phyloP scores from a whole-genome alignment of 2,888 invertebrate species.

The Hypercompe scribonia region DNA sequence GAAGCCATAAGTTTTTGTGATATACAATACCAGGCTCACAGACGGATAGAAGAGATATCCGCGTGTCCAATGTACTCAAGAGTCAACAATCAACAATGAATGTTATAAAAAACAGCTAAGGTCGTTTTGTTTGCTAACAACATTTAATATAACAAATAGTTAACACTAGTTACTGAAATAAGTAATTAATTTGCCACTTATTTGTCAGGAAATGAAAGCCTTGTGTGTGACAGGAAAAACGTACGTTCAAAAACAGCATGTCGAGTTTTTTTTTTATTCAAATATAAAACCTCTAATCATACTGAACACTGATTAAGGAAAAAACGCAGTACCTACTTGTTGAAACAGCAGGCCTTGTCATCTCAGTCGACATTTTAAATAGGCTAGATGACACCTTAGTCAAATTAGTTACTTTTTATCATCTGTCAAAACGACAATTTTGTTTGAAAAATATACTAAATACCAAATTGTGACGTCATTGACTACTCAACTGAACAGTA shows the following conservation, averaged over 20 bases:
- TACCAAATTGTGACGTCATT: too few relatives aligned
- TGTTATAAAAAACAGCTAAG: slow-evolving; percentile 43
- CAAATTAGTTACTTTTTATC: too few relatives aligned
- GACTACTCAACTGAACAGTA: too few relatives aligned
- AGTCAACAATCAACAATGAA: slow-evolving; percentile 32
- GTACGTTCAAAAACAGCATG: background rate
- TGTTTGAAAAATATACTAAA: too few relatives aligned
- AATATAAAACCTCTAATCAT: background rate
- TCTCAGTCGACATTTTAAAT: background rate
- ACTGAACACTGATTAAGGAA: background rate
- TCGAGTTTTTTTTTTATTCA: background rate
- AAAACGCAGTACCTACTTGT: background rate
- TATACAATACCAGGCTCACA: slow-evolving; percentile 34
- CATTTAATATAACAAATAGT: slow-evolving; percentile 30
- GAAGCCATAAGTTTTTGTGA: slow-evolving; percentile 18
- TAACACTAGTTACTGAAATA: slow-evolving; percentile 30
- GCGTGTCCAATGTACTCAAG: slow-evolving; percentile 29
- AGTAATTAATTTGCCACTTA: slow-evolving; percentile 13
- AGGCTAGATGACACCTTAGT: too few relatives aligned
- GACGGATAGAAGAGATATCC: slow-evolving; percentile 36
- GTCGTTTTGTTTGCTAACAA: slow-evolving; percentile 30
- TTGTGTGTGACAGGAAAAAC: slow-evolving; percentile 16
- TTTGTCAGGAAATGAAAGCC: slow-evolving; percentile 35
- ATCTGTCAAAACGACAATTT: too few relatives aligned
- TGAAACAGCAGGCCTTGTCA: background rate